Percentiles rank a stretch among this genome's conserved stretches.
Evolutionary conservation across 2,888 invertebrate genomes (phyloP).

Genomic region (Zelleria hepariella): DNA sequence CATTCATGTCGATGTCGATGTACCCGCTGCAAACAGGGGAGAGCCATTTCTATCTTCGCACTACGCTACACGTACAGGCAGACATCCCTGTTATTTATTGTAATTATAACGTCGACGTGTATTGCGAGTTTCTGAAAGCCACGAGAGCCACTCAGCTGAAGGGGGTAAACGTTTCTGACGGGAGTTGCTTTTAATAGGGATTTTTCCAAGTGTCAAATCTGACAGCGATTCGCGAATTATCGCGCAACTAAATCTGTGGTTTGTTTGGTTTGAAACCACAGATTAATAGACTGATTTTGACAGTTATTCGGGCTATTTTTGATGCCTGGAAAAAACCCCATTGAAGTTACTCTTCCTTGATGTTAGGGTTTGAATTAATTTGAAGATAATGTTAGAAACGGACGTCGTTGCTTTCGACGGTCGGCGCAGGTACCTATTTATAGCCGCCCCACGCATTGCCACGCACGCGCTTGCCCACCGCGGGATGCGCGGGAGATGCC

Average conservation of each 20-base stretch:
- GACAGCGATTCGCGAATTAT: no score
- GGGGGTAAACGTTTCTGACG: neutral
- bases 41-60: conserved; percentile 15
- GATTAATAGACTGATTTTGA: no score
- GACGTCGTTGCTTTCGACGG: conserved; percentile 44
- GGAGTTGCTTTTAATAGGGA: neutral
- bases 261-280: no score
- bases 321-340: neutral
- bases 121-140: conserved; percentile 1
- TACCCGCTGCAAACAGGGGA: conserved; percentile 28
- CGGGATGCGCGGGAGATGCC: conserved; percentile 58
- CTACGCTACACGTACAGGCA: neutral
- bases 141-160: neutral
- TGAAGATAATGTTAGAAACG: conserved; percentile 38
- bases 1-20: conserved; percentile 32
- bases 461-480: conserved; percentile 19
- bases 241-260: no score
- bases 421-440: conserved; percentile 43
- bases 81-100: neutral
- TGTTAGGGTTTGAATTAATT: conserved; percentile 15
- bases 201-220: no score
- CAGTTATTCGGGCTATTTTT: no score
- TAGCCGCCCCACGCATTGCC: conserved; percentile 64
- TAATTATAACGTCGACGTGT: neutral
- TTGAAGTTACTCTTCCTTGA: neutral